A percentile compares a stretch with the other conserved stretches of the same genome.
Evolutionary conservation across 30 jellyfish, hydroid and myxozoan species (phyloP).

Genomic region (Pseudorhiza aurosa): DNA sequence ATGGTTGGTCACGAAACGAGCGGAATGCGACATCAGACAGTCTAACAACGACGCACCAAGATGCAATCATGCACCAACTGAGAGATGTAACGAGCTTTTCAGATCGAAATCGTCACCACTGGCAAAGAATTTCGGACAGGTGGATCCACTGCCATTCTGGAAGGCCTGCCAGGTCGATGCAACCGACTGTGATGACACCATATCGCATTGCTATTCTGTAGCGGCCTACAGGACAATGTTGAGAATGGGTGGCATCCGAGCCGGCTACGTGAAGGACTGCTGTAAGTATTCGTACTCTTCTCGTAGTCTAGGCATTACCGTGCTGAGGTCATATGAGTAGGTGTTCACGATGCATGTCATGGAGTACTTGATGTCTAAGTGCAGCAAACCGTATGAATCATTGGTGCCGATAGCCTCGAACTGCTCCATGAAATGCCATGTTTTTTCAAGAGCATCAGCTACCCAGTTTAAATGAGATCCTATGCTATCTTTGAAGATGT

Average conservation of each 20-base stretch:
- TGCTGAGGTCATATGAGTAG: no score
- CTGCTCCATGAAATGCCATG: no score
- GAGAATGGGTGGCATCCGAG: slow-evolving; percentile 49
- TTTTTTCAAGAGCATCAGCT: no score
- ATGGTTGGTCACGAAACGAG: slow-evolving; percentile 75
- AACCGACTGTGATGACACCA: slow-evolving; percentile 68
- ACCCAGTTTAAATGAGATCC: no score
- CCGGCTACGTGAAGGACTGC: slow-evolving; percentile 64
- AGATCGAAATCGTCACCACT: slow-evolving; percentile 70
- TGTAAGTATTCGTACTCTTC: slow-evolving; percentile 63
- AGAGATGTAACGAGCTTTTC: slow-evolving; percentile 80
- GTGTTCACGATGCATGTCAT: no score
- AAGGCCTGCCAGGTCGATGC: slow-evolving; percentile 91
- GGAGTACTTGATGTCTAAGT: no score
- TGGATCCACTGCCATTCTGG: slow-evolving; percentile 92
- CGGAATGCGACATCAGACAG: slow-evolving; percentile 50
- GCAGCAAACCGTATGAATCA: no score
- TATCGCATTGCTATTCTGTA: slow-evolving; percentile 77
- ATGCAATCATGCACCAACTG: slow-evolving; percentile 87
- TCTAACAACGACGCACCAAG: slow-evolving; percentile 33
- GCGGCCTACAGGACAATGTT: slow-evolving; percentile 87
- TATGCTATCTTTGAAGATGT: no score
- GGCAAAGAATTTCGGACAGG: slow-evolving; percentile 58
- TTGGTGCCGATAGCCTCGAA: no score
- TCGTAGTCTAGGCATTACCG: no score